Evolutionary conservation across 2,888 invertebrate genomes (phyloP), one percentile per base, ranked within the genome.

Genomic region (Ariolimax columbianus): DNA sequence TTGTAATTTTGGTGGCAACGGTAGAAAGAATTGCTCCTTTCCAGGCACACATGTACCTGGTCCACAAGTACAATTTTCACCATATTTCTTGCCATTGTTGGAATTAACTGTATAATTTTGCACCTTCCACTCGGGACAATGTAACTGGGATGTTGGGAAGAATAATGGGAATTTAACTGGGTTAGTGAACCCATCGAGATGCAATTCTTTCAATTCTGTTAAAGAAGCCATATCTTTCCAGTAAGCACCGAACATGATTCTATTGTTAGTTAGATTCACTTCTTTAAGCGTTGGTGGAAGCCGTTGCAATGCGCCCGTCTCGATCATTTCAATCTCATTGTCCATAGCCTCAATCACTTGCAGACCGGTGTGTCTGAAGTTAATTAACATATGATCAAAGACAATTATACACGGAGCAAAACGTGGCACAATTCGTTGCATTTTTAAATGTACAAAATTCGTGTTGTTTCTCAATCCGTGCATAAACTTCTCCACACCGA

Each of bases 321-420:
- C 70, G n/a, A 87, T 80, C n/a, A 83, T 78, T 55, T 87, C 86
- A 23, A 87, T 85, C 26, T 84, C 77, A 73, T 87, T 87, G 73
- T 75, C 33, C 75, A 30, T 63, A 19, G 83, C 86, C 17, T 85
- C 77, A 33, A 87, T 87, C 26, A 23, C 38, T 51, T 85, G 75
- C 66, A 87, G 55, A 43, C 83, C 59, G 6, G 85, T 85, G 78
- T 77, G 11, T 0, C 2, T 26, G 23, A 84, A 80, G 51, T 84
- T 63, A 36, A 30, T 55, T 23, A 84, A 51, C 0, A 77, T 84
- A n/a, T 66, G 19, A 11, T 38, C 63, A 30, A 47, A 80, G 2
- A 84, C n/a, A n/a, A 80, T 75, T 7, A 75, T 80, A 38, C 84
- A 84, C 1, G 84, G 75, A 26, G 63, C 36, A n/a, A 80, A 84